Evolutionary conservation across 2,797 vertebrate species (phyloP).

Genomic region (Glyptemys insculpta): DNA sequence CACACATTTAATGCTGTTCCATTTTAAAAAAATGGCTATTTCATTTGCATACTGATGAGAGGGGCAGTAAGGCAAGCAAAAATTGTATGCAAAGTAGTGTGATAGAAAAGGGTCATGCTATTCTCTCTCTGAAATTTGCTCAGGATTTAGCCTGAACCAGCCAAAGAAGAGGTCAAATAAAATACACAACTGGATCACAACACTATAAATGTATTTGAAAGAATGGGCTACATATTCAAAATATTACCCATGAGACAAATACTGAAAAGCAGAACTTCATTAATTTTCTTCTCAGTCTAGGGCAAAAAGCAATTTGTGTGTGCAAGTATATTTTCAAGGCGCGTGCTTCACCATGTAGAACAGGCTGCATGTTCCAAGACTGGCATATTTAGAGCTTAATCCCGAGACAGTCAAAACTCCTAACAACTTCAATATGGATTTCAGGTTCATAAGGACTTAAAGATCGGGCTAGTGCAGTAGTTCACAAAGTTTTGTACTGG

Average conservation of each 20-base stretch:
- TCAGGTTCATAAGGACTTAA: background rate
- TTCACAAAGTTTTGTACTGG: too few relatives aligned
- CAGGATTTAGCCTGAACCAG: background rate
- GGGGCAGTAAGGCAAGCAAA: background rate
- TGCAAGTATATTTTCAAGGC: background rate
- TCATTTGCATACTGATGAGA: background rate
- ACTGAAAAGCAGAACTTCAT: background rate
- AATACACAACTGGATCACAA: background rate
- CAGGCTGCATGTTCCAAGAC: too few relatives aligned
- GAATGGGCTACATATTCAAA: background rate
- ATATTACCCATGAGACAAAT: background rate
- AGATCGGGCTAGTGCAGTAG: background rate
- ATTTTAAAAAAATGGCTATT: background rate
- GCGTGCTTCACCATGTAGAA: too few relatives aligned
- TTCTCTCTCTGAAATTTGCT: background rate
- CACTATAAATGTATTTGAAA: background rate
- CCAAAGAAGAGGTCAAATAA: background rate
- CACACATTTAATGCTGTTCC: background rate
- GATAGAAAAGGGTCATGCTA: background rate
- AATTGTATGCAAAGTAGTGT: background rate
- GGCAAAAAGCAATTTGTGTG: accelerated
- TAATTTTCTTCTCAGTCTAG: background rate
- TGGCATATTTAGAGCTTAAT: background rate
- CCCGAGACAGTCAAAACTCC: background rate
- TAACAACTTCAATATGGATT: background rate